Percentiles rank a stretch among this genome's conserved stretches.
These are phyloP conservation scores for Paralichthys olivaceus DNA, from an alignment of 2,113 vertebrate genomes.

Conservation along the genomic window DNA sequence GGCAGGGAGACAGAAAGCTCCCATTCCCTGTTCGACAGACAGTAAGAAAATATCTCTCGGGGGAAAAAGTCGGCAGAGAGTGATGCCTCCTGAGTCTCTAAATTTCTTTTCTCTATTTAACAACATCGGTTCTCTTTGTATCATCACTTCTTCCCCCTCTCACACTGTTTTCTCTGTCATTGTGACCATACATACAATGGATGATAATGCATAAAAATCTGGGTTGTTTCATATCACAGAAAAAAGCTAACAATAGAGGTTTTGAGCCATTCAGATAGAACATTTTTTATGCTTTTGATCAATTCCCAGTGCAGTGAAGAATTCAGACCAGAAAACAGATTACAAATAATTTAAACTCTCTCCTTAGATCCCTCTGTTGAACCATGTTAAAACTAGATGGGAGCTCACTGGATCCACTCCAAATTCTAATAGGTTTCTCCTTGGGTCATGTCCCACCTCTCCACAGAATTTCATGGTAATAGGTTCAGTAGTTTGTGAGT, in stretches of 20 bases:
- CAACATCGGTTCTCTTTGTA: not conserved
- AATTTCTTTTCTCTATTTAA: slow-evolving; percentile 7
- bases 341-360: slow-evolving; percentile 7
- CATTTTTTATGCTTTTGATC: not conserved
- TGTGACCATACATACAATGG: not conserved
- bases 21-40: slow-evolving; percentile 3
- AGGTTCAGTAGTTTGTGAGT: too few species aligned
- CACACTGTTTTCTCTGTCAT: not conserved
- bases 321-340: not conserved
- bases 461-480: not conserved
- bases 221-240: not conserved
- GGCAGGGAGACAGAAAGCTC: slow-evolving; percentile 45
- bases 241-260: not conserved
- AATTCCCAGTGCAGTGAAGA: not conserved
- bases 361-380: not conserved
- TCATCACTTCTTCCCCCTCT: not conserved
- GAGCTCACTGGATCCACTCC: not conserved
- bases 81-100: not conserved
- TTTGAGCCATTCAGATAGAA: not conserved
- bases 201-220: not conserved
- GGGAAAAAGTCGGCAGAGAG: slow-evolving; percentile 17
- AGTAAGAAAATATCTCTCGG: slow-evolving; percentile 40
- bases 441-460: not conserved
- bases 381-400: not conserved
- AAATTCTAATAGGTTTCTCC: not conserved